Evolutionary conservation across 2,888 invertebrate species (phyloP).

Genomic region (Apodemia hepburni): DNA sequence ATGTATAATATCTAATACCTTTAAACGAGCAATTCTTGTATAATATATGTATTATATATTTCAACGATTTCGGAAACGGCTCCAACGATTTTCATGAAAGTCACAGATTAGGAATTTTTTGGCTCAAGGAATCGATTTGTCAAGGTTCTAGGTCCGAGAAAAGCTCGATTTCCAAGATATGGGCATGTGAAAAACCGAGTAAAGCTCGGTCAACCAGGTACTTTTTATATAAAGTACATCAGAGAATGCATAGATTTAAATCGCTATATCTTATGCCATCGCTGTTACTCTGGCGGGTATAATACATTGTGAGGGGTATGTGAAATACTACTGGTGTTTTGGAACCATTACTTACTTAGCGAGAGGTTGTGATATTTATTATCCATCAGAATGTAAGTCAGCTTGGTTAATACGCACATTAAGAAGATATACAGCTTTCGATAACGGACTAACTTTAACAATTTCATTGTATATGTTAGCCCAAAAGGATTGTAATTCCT

Average conservation of each 20-base stretch:
- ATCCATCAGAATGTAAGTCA: slow-evolving; percentile 45
- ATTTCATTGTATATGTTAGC: slow-evolving; percentile 19
- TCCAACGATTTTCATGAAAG: too few species aligned
- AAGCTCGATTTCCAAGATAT: too few species aligned
- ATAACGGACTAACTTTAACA: slow-evolving; percentile 36
- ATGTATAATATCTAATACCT: too few species aligned
- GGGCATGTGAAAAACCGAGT: too few species aligned
- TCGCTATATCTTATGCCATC: slow-evolving; percentile 20
- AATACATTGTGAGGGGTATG: slow-evolving; percentile 50
- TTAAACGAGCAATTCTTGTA: too few species aligned
- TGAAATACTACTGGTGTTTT: slow-evolving; percentile 44
- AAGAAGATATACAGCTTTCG: slow-evolving; percentile 45
- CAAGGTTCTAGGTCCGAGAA: too few species aligned
- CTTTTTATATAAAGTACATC: too few species aligned
- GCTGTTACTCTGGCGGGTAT: slow-evolving; percentile 24
- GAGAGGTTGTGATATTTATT: slow-evolving; percentile 54
- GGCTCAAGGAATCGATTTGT: too few species aligned
- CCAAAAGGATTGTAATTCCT: slow-evolving; percentile 1
- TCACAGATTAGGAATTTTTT: too few species aligned
- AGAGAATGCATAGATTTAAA: not conserved
- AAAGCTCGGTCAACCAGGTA: too few species aligned
- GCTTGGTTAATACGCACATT: slow-evolving; percentile 46
- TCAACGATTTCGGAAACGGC: too few species aligned
- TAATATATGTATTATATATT: too few species aligned
- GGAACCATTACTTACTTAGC: slow-evolving; percentile 46